Evolutionary conservation across 2,113 vertebrate genomes (phyloP), one percentile per base, ranked within the genome.

Genomic region (Pterocles burchelli): DNA sequence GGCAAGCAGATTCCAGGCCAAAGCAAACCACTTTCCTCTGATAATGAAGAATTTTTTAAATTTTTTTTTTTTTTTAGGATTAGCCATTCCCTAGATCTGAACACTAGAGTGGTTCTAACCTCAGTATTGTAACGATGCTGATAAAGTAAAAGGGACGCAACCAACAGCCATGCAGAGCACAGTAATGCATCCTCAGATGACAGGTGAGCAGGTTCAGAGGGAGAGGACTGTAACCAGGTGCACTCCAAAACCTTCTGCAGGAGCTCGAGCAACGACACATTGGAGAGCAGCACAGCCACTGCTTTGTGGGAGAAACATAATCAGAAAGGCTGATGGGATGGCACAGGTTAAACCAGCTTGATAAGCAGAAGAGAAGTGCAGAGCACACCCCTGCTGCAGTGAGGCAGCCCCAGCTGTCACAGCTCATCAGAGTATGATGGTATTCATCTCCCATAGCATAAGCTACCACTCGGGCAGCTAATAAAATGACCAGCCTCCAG

Each of bases 261-360:
- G 92, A 99, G 98, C 81, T 98, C 97, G 55, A 99, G 97, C 95
- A 99, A 97, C 83, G 98, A 84, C 24, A 96, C 96, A 9, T 98
- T 99, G 95, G 98, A 99, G 89, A 99, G 98, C 90, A 99, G 96
- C 96, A 99, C 98, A 72, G 98, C 98, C 82, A 99, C 98, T 67
- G 98, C 99, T 98, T 77, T 2, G 13, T 31, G 77, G 45, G n/a
- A 88, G 59, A 77, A 89, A 87, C 6, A 77, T 16, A 36, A 80
- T 18, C 28, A 34, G 54, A 80, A 54, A 55, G n/a, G 49, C 18
- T 62, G 54, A 78, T 7, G 45, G 74, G 22, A 88, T 33, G 55
- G 73, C 41, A 61, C 31, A 78, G 81, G 67, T 78, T 88, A 89
- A 95, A 89, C 28, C 63, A 95, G 62, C 31, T 48, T 78, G 74